Conservation (phyloP, 2,888 invertebrate genomes). For the Limnephilus rhombicus region DNA sequence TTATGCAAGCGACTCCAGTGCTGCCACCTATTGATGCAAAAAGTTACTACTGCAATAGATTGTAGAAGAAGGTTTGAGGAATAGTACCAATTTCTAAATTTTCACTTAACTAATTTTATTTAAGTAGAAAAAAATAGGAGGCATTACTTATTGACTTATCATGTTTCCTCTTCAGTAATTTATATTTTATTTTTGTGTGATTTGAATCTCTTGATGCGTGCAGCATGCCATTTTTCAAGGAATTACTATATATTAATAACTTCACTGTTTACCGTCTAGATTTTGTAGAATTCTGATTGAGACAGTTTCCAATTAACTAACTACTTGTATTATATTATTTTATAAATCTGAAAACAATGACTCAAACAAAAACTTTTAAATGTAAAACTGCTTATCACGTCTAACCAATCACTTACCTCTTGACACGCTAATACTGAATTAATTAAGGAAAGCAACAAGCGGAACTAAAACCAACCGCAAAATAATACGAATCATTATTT, state of each 20-base stretch:
- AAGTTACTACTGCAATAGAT: too few species aligned
- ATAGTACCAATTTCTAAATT: too few species aligned
- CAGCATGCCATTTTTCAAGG: not conserved
- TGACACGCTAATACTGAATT: not conserved
- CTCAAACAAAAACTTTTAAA: not conserved
- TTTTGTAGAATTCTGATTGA: not conserved
- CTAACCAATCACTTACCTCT: not conserved
- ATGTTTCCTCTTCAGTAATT: too few species aligned
- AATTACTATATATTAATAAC: not conserved
- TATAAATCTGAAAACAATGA: not conserved
- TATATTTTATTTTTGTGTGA: too few species aligned
- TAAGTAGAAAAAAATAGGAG: too few species aligned
- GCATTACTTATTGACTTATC: too few species aligned
- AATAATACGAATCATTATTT: not conserved
- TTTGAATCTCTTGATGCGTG: not conserved
- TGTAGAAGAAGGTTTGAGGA: too few species aligned
- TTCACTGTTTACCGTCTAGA: not conserved
- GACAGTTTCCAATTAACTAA: not conserved
- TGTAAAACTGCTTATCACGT: not conserved
- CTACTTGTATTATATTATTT: not conserved
- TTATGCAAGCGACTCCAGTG: too few species aligned
- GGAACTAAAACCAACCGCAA: not conserved
- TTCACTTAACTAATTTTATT: too few species aligned
- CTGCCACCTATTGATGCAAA: too few species aligned
- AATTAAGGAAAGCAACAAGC: not conserved